Base-by-base conservation (phyloP, 2,797 vertebrate genomes). In the Acanthurus leucopareius region DNA sequence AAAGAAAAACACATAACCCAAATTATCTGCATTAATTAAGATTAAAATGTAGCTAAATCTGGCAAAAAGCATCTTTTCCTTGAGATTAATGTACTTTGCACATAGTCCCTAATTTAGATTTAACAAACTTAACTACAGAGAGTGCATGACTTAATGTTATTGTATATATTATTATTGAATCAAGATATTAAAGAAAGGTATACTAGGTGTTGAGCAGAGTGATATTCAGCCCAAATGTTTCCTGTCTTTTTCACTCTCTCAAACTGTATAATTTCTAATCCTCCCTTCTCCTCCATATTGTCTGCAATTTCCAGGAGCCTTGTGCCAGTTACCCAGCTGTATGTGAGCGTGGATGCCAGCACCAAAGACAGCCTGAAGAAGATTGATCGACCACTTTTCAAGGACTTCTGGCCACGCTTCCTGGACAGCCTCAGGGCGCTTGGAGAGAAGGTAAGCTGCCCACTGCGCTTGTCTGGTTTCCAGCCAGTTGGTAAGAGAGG, bases 321-420 rank as follows among this genome's bases (percentile, higher is more conserved):
- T 77, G 96, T 93, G 73, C 98, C 97, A 1, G 97, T 99, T 17
- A 99, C 97, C 0, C 98, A 99, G 94, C 84, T 99, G 11, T 99
- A 99, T 0, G 97, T 99, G 51, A 99, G 98, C 0, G 97, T 99
- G 86, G 98, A 99, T 16, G 97, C 97, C 77, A 98, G 97, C 92
- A 98, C 97, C 86, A 97, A 94, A 89, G 97, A 97, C 13, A 98
- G 97, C 75, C 95, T 99, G 87, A 97, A 96, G 91, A 97, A 94
- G 88, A 98, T 99, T 0, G 98, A 99, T 87, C 95, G 97, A 14
- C 98, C 98, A 0, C 97, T 99, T 80, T 99, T 99, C 92, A 98
- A 96, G 89, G 97, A 99, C 91, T 99, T 98, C 94, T 99, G 98
- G 98, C 94, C 95, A 6, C 96, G 97, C 38, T 99, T 99, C 89